Conservation (phyloP, 23 tunicate species). For the Clavelina lepadiformis region DNA sequence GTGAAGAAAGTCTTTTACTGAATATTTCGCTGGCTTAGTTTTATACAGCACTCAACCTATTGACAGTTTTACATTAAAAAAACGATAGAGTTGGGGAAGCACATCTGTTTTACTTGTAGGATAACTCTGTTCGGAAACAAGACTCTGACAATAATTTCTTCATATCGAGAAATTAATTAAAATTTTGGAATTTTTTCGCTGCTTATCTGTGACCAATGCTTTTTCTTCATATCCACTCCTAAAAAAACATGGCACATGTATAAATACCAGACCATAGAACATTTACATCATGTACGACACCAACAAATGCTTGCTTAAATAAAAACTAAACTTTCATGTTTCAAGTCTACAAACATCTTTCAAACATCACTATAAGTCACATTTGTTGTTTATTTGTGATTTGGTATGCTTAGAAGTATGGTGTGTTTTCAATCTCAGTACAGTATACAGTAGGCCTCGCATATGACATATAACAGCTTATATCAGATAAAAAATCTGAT, state of each 20-base stretch:
- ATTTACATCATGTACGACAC: neutral
- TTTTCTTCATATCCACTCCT: constrained; percentile 19
- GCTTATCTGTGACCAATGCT: constrained; percentile 26
- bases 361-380: constrained; percentile 46
- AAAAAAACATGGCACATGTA: neutral
- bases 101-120: no score
- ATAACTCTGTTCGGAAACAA: constrained; percentile 38
- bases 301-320: neutral
- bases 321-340: constrained; percentile 16
- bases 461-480: no score
- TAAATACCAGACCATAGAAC: neutral
- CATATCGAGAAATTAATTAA: constrained; percentile 1
- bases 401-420: no score
- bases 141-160: constrained; percentile 18
- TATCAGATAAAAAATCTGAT: no score
- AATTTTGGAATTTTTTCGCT: neutral
- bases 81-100: no score
- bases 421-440: no score
- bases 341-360: constrained; percentile 43
- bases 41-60: no score
- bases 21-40: no score
- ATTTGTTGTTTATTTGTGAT: no score
- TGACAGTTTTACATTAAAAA: no score
- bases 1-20: no score
- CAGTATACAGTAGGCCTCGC: no score